phyloP scores from a whole-genome alignment of 2,888 invertebrate genomes.

The Teleiodes luculella region DNA sequence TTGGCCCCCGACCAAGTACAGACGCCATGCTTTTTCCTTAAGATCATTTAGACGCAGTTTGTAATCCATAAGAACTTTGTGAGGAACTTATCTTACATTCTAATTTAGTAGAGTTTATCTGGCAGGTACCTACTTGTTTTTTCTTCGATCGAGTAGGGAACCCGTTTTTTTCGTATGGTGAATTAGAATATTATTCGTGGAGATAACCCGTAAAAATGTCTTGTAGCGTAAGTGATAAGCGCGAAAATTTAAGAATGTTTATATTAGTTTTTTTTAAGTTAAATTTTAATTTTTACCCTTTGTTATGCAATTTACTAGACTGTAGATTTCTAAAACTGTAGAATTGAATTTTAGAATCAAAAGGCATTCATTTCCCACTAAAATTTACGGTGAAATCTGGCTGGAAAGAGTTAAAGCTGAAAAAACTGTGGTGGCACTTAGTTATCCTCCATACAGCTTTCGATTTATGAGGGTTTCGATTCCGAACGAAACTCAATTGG shows the following conservation, averaged over 20 bases:
- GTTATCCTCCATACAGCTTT: conserved; percentile 21
- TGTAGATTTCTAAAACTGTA: neutral
- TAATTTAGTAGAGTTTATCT: neutral
- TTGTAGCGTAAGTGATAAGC: too few relatives aligned
- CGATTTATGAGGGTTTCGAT: conserved; percentile 54
- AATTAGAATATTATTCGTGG: too few relatives aligned
- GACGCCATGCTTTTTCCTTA: conserved; percentile 11
- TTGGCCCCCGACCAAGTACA: conserved; percentile 63
- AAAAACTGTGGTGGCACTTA: conserved; percentile 18
- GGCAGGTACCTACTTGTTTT: too few relatives aligned
- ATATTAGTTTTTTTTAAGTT: too few relatives aligned
- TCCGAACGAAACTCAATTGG: conserved; percentile 51
- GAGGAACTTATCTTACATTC: neutral
- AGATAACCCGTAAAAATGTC: too few relatives aligned
- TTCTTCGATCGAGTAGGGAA: too few relatives aligned
- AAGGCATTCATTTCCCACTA: neutral
- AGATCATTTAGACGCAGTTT: conserved; percentile 10
- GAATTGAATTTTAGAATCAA: neutral
- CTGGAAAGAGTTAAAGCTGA: conserved; percentile 5
- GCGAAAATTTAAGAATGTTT: too few relatives aligned
- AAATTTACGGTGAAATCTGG: neutral
- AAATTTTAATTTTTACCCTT: too few relatives aligned
- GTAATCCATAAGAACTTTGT: conserved; percentile 1
- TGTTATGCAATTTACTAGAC: neutral
- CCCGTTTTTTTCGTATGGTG: too few relatives aligned